Conservation (phyloP, 2,888 invertebrate species). For the Strigamia transsilvanica region DNA sequence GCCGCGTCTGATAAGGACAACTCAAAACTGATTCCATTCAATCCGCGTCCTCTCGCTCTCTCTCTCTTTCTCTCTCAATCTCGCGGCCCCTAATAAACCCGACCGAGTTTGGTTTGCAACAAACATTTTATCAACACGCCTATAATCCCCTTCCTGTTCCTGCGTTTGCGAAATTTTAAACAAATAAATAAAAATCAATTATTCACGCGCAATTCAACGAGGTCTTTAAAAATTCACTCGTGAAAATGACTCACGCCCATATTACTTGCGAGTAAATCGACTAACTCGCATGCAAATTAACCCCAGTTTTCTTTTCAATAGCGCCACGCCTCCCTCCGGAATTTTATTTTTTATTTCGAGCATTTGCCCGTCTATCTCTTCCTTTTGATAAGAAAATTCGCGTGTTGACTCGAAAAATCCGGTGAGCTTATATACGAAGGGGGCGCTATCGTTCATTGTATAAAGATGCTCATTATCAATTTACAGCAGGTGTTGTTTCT, state of each 20-base stretch:
- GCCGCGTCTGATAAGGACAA: constrained; percentile 41
- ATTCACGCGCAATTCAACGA: constrained; percentile 26
- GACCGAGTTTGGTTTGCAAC: constrained; percentile 17
- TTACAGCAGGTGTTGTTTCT: constrained; percentile 42
- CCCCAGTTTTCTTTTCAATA: constrained; percentile 25
- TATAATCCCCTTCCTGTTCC: background rate
- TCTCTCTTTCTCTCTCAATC: background rate
- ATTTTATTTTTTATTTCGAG: background rate
- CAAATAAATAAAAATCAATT: constrained; percentile 17
- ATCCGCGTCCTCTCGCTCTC: constrained; percentile 12
- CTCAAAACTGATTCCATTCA: constrained; percentile 39
- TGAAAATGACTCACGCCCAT: constrained; percentile 29
- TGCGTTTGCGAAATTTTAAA: background rate
- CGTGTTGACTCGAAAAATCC: constrained; percentile 14
- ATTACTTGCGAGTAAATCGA: constrained; percentile 29
- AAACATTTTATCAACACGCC: constrained; percentile 17
- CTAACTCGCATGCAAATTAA: constrained; percentile 40
- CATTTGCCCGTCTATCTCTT: background rate
- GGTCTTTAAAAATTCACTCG: constrained; percentile 32
- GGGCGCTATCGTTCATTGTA: constrained; percentile 4
- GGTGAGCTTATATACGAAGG: constrained; percentile 5
- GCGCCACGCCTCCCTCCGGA: background rate
- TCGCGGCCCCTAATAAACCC: constrained; percentile 17
- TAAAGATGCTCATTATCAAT: constrained; percentile 26
- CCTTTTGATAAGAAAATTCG: constrained; percentile 36